These are phyloP conservation scores for Ethmia dodecea DNA, from an alignment of 2,888 invertebrate genomes.

Conservation along the genomic window DNA sequence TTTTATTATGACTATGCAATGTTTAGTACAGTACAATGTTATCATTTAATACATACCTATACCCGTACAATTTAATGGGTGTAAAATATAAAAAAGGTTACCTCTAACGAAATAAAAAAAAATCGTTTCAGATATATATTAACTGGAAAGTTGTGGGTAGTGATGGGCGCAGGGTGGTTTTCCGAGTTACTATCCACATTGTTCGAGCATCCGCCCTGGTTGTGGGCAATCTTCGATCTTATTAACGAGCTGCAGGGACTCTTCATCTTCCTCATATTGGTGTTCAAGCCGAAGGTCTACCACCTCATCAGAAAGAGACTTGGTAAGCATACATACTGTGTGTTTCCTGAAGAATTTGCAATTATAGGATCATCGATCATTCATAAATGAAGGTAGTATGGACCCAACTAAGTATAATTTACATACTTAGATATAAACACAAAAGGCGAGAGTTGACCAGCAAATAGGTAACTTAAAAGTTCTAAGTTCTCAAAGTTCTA, in stretches of 20 bases:
- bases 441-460: no score
- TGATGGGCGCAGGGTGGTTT: conserved; percentile 88
- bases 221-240: conserved; percentile 78
- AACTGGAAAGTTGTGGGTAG: conserved; percentile 85
- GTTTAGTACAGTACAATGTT: no score
- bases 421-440: no score
- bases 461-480: no score
- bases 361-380: no score
- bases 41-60: no score
- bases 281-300: conserved; percentile 82
- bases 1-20: neutral
- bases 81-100: neutral
- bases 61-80: no score
- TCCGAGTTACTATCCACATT: conserved; percentile 81
- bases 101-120: no score
- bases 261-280: conserved; percentile 84
- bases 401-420: no score
- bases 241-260: conserved; percentile 85
- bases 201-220: conserved; percentile 63
- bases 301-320: conserved; percentile 75
- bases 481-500: no score
- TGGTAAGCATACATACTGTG: conserved; percentile 60
- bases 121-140: conserved; percentile 77
- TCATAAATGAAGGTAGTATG: no score
- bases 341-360: no score